A percentile compares a stretch with the other conserved stretches of the same genome.
These are phyloP conservation scores for Centropyge bicolor DNA, from an alignment of 2,797 vertebrate species.

Conservation along the genomic window DNA sequence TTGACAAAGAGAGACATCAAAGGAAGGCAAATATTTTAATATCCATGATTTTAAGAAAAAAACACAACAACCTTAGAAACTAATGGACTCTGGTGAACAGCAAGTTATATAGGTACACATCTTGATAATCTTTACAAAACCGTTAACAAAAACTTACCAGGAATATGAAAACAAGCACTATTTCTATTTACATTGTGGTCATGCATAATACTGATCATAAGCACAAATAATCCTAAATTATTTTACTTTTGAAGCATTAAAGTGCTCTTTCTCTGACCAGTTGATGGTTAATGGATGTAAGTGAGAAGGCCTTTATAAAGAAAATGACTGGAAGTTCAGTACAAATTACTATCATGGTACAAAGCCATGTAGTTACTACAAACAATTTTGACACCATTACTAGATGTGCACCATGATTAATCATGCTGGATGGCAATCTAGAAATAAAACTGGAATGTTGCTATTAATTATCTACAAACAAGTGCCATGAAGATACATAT, in stretches of 20 bases:
- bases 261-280: constrained; percentile 81
- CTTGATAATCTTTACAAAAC: constrained; percentile 66
- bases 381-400: constrained; percentile 47
- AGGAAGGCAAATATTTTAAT: constrained; percentile 67
- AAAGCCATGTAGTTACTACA: constrained; percentile 47
- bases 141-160: constrained; percentile 76
- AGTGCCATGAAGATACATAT: constrained; percentile 67
- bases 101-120: constrained; percentile 58
- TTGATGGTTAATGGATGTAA: constrained; percentile 39
- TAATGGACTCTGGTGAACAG: constrained; percentile 68
- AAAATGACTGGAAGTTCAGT: constrained; percentile 37
- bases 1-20: constrained; percentile 31
- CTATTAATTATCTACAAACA: constrained; percentile 68
- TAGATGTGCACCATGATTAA: constrained; percentile 38
- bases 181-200: constrained; percentile 74
- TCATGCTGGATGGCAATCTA: constrained; percentile 44
- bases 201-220: constrained; percentile 88
- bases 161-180: constrained; percentile 79
- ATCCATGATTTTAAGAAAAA: constrained; percentile 63
- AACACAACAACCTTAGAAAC: constrained; percentile 73
- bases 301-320: constrained; percentile 9
- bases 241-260: constrained; percentile 79
- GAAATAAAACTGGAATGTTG: constrained; percentile 73
- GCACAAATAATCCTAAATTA: constrained; percentile 65
- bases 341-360: constrained; percentile 37